phyloP scores from a whole-genome alignment of 2,888 invertebrate species.

The Microctonus hyperodae region DNA sequence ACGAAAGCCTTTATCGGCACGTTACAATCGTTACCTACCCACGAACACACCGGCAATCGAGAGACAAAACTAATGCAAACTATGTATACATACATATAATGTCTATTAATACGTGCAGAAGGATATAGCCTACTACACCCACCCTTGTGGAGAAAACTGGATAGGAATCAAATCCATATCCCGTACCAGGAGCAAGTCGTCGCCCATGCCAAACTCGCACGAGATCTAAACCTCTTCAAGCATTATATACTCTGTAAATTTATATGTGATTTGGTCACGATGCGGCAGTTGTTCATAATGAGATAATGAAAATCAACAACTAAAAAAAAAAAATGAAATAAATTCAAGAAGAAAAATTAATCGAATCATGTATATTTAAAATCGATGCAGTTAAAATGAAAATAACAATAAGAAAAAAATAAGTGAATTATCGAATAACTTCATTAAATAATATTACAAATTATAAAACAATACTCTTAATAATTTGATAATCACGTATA shows the following conservation, averaged over 20 bases:
- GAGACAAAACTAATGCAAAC: neutral
- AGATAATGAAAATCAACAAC: neutral
- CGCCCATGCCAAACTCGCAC: conserved; percentile 21
- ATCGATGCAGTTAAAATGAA: no score
- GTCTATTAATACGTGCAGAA: no score
- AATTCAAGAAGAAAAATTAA: no score
- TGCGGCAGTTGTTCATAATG: neutral
- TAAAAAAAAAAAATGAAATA: no score
- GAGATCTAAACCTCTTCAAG: neutral
- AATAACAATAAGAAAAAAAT: no score
- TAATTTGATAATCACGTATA: conserved; percentile 11
- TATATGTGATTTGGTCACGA: neutral
- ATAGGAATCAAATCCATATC: conserved; percentile 36
- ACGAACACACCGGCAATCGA: conserved; percentile 19
- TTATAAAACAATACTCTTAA: neutral
- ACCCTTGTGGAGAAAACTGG: conserved; percentile 1
- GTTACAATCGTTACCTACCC: conserved; percentile 43
- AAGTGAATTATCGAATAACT: neutral
- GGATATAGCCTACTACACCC: no score
- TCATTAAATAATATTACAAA: neutral
- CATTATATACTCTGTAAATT: neutral
- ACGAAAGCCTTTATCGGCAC: conserved; percentile 45
- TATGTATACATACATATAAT: neutral
- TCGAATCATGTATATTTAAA: no score
- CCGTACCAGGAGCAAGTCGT: conserved; percentile 40